Conservation (phyloP, 2,888 invertebrate genomes). For the Diarsia brunnea region DNA sequence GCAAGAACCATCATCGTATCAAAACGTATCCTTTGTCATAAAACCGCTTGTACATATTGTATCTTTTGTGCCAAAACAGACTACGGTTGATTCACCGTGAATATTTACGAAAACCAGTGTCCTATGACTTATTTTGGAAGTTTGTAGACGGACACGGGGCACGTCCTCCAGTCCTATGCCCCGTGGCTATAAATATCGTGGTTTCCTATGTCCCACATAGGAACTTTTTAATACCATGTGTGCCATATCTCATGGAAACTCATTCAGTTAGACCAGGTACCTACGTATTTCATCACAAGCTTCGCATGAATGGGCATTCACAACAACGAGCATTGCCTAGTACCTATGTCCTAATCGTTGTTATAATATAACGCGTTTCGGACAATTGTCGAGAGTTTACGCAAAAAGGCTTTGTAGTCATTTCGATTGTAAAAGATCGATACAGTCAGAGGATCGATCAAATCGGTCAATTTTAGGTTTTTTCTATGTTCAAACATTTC, state of each 20-base stretch:
- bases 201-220: neutral
- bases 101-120: neutral
- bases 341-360: slow-evolving; percentile 27
- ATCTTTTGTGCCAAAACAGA: no score
- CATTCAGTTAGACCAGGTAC: neutral
- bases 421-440: slow-evolving; percentile 28
- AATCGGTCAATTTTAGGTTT: neutral
- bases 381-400: slow-evolving; percentile 36
- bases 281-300: slow-evolving; percentile 40
- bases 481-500: neutral
- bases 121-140: neutral
- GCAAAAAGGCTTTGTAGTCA: slow-evolving; percentile 36
- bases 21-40: neutral
- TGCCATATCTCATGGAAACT: neutral
- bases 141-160: neutral
- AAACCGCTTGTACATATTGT: neutral
- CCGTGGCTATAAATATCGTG: neutral
- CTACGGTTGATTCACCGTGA: neutral
- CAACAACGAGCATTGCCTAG: slow-evolving; percentile 39
- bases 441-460: neutral
- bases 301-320: slow-evolving; percentile 51
- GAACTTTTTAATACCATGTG: neutral
- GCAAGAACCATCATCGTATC: neutral
- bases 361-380: slow-evolving; percentile 10
- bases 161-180: neutral